phyloP scores from a whole-genome alignment of 2,113 vertebrate genomes.

The Anhinga rufa region DNA sequence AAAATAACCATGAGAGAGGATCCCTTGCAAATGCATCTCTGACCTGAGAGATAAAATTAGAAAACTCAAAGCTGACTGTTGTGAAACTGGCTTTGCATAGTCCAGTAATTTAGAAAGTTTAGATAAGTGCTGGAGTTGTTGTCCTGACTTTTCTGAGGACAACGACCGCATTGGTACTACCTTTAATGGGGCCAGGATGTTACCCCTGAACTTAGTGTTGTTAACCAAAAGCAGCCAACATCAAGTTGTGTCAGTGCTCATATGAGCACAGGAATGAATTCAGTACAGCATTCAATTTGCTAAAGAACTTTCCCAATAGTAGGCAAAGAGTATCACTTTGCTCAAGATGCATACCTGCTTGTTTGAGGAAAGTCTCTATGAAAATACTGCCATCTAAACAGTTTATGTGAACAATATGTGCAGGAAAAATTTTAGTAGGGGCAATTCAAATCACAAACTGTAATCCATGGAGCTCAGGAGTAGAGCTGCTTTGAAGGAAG shows the following conservation, averaged over 20 bases:
- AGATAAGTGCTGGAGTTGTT: not conserved
- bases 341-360: not conserved
- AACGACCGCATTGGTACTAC: not conserved
- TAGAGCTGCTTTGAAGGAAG: not conserved
- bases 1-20: not conserved
- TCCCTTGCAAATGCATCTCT: not conserved
- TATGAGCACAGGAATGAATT: not conserved
- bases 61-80: not conserved
- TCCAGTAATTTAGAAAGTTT: not conserved
- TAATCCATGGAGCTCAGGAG: not conserved
- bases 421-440: not conserved
- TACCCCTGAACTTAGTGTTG: not conserved
- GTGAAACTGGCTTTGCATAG: not conserved
- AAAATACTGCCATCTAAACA: not conserved
- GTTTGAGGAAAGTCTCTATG: not conserved
- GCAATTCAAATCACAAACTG: not conserved
- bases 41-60: not conserved
- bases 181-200: not conserved
- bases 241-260: not conserved
- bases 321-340: not conserved
- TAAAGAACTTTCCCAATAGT: not conserved
- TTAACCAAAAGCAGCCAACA: not conserved
- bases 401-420: not conserved
- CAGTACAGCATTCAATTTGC: not conserved
- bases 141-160: not conserved